Evolutionary conservation across 2,888 invertebrate genomes (phyloP).

Genomic region (Tetranychus piercei): DNA sequence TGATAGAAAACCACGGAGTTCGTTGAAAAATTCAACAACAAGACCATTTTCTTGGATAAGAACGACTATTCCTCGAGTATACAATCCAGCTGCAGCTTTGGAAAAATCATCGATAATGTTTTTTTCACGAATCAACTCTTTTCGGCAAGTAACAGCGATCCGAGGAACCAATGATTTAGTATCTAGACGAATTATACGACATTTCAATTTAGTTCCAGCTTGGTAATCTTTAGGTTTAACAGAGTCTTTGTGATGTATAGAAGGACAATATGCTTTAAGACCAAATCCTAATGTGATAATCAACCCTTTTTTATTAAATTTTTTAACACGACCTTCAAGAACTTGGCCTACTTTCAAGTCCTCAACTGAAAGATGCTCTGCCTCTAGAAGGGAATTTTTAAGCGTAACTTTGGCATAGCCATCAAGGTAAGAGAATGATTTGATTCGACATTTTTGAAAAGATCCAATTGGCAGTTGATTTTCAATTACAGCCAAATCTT

Average conservation of each 20-base stretch:
- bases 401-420: slow-evolving; percentile 16
- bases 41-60: slow-evolving; percentile 30
- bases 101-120: slow-evolving; percentile 28
- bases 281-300: slow-evolving; percentile 24
- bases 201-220: slow-evolving; percentile 30
- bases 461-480: slow-evolving; percentile 13
- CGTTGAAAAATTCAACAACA: slow-evolving; percentile 32
- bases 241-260: slow-evolving; percentile 32
- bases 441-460: slow-evolving; percentile 18
- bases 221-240: slow-evolving; percentile 31
- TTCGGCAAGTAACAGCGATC: slow-evolving; percentile 32
- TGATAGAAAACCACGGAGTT: slow-evolving; percentile 31
- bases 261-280: slow-evolving; percentile 30
- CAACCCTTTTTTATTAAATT: slow-evolving; percentile 28
- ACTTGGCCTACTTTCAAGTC: slow-evolving; percentile 17
- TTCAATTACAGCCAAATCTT: slow-evolving; percentile 11
- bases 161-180: slow-evolving; percentile 17
- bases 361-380: slow-evolving; percentile 13
- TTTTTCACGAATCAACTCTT: slow-evolving; percentile 30
- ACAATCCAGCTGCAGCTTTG: slow-evolving; percentile 27
- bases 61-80: slow-evolving; percentile 31
- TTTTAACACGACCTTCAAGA: slow-evolving; percentile 27
- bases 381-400: slow-evolving; percentile 14
- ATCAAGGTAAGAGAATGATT: slow-evolving; percentile 18
- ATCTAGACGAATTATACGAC: slow-evolving; percentile 29